A percentile compares a stretch with the other conserved stretches of the same genome.
Evolutionary conservation across 1,140 invertebrate species (phyloP).

Genomic region (Anastrepha ludens): DNA sequence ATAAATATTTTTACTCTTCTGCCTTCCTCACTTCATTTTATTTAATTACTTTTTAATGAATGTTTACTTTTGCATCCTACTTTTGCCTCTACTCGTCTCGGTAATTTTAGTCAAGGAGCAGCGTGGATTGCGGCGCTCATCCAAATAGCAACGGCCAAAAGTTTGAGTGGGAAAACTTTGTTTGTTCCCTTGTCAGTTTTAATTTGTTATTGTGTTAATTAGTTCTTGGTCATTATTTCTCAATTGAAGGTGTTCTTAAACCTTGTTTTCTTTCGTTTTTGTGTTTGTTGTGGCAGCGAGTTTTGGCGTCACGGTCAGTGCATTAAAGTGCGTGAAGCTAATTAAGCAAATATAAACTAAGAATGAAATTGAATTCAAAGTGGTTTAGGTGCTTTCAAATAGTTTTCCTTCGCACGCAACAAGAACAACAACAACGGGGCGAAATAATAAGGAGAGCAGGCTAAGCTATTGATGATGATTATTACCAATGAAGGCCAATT

Average conservation of each 20-base stretch:
- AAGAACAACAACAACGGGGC: too few species aligned
- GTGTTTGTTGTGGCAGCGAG: neutral
- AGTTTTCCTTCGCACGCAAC: too few species aligned
- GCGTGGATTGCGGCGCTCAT: neutral
- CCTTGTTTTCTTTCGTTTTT: neutral
- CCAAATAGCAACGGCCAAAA: neutral
- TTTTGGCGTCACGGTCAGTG: neutral
- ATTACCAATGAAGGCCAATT: too few species aligned
- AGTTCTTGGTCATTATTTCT: conserved; percentile 20
- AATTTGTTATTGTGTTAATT: conserved; percentile 27
- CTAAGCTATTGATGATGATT: too few species aligned
- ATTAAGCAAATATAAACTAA: too few species aligned
- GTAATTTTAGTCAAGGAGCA: neutral
- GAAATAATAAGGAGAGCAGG: too few species aligned
- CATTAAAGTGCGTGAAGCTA: too few species aligned
- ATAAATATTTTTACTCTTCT: neutral
- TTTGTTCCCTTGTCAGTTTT: neutral
- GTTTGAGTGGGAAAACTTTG: conserved; percentile 12
- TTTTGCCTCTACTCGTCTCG: neutral
- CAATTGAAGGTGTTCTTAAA: neutral
- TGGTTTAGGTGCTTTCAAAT: too few species aligned
- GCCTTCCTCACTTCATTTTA: neutral
- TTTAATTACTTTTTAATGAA: conserved; percentile 30
- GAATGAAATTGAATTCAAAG: too few species aligned
- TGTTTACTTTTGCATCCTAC: neutral